Conservation (phyloP, 2,797 vertebrate species). For the Stomatorhinus walkeri region DNA sequence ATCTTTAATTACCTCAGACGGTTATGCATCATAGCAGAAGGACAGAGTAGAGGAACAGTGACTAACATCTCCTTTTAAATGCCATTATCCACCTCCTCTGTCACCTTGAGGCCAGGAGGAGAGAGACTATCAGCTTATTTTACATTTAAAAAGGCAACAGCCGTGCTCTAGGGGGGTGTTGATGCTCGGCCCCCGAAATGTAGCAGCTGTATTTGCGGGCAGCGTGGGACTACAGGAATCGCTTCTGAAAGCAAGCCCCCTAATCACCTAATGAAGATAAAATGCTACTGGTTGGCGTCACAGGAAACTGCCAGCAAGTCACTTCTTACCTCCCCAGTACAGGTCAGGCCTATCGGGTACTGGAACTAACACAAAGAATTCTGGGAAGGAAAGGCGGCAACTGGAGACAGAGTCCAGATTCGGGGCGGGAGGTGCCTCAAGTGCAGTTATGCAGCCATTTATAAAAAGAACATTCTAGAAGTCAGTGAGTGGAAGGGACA, state of each 20-base stretch:
- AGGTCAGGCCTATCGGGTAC: neutral
- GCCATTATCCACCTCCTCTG: neutral
- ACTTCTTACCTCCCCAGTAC: neutral
- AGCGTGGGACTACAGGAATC: neutral
- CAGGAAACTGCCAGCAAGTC: neutral
- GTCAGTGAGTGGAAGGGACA: neutral
- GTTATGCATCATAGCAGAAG: neutral
- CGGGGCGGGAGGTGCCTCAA: neutral
- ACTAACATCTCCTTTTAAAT: slow-evolving; percentile 1
- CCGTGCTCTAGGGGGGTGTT: no score
- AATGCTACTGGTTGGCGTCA: neutral
- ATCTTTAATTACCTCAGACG: slow-evolving; percentile 17
- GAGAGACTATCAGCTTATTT: neutral
- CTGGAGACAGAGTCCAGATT: no score
- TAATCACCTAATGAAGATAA: neutral
- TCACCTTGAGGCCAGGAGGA: neutral
- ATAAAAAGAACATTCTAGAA: neutral
- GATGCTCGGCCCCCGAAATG: neutral
- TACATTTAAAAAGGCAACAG: slow-evolving; percentile 12
- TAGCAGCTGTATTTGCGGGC: neutral
- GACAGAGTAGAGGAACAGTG: neutral
- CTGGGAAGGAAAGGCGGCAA: no score
- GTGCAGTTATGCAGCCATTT: neutral
- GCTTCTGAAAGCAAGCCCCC: neutral
- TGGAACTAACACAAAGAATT: no score